phyloP scores from a whole-genome alignment of 2,888 invertebrate species.

The Drosophila longiperda region DNA sequence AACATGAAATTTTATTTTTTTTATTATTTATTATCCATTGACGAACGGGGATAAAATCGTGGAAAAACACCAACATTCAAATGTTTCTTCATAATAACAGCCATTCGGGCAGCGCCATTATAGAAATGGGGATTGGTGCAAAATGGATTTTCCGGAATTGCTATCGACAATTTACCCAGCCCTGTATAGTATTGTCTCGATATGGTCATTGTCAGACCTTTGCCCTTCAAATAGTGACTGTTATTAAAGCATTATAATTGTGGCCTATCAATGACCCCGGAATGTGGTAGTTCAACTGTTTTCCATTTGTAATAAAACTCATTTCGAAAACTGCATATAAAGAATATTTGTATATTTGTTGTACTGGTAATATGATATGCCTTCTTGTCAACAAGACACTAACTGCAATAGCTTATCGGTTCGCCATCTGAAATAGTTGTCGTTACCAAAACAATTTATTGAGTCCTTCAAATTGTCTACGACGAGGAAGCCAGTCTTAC shows the following conservation, averaged over 20 bases:
- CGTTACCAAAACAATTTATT: slow-evolving; percentile 53
- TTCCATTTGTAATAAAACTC: neutral
- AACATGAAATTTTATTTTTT: neutral
- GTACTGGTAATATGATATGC: neutral
- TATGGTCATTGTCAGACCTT: slow-evolving; percentile 39
- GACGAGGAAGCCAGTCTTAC: slow-evolving; percentile 9
- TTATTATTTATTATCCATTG: slow-evolving; percentile 47
- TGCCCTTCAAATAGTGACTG: slow-evolving; percentile 23
- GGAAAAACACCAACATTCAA: slow-evolving; percentile 22
- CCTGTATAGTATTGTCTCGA: slow-evolving; percentile 39
- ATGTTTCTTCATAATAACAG: slow-evolving; percentile 35
- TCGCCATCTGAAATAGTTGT: slow-evolving; percentile 47
- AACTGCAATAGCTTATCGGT: slow-evolving; percentile 43
- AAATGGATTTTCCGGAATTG: slow-evolving; percentile 52
- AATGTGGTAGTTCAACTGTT: neutral
- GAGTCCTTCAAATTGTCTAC: slow-evolving; percentile 49
- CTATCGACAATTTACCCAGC: slow-evolving; percentile 13
- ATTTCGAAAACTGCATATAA: neutral
- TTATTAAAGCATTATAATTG: slow-evolving; percentile 52
- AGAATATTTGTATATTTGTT: neutral
- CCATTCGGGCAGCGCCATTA: slow-evolving; percentile 40
- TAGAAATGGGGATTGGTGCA: slow-evolving; percentile 52
- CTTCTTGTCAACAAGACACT: neutral
- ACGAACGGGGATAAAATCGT: slow-evolving; percentile 48
- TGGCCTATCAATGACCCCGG: slow-evolving; percentile 44